Conservation (phyloP, 2,888 invertebrate species). For the Agonopterix alstromeriana region DNA sequence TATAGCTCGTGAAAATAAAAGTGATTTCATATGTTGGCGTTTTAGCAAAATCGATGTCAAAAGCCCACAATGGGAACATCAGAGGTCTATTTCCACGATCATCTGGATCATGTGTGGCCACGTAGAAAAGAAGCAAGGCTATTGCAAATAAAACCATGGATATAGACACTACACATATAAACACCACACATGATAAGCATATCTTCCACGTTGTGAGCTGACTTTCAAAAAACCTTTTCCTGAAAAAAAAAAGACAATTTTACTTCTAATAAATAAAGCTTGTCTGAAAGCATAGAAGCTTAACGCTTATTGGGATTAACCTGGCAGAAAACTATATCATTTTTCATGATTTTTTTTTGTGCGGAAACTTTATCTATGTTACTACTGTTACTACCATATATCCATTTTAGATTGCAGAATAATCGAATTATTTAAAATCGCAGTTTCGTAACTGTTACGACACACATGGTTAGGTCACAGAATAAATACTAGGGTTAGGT, state of each 20-base stretch:
- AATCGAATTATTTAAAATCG: no score
- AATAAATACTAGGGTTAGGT: no score
- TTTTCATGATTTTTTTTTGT: no score
- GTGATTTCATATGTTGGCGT: conserved; percentile 40
- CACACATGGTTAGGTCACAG: no score
- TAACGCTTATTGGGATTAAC: no score
- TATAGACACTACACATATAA: conserved; percentile 15
- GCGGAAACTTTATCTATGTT: no score
- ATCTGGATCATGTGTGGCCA: conserved; percentile 20
- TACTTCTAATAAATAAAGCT: neutral
- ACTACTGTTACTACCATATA: no score
- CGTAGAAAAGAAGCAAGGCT: conserved; percentile 22
- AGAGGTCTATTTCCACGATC: conserved; percentile 28
- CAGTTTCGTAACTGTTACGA: no score
- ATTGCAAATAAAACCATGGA: conserved; percentile 24
- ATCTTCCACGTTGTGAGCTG: conserved; percentile 42
- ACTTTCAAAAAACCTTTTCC: conserved; percentile 33
- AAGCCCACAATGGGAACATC: conserved; percentile 42
- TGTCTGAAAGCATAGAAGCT: no score
- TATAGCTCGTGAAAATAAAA: conserved; percentile 28
- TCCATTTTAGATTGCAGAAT: no score
- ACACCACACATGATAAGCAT: conserved; percentile 22
- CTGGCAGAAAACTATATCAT: no score
- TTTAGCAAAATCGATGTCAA: conserved; percentile 27
- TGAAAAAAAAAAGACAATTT: conserved; percentile 22